Percentiles rank a stretch among this genome's conserved stretches.
Conservation (phyloP, 2,113 vertebrate genomes). For the Ornithorhynchus anatinus region DNA sequence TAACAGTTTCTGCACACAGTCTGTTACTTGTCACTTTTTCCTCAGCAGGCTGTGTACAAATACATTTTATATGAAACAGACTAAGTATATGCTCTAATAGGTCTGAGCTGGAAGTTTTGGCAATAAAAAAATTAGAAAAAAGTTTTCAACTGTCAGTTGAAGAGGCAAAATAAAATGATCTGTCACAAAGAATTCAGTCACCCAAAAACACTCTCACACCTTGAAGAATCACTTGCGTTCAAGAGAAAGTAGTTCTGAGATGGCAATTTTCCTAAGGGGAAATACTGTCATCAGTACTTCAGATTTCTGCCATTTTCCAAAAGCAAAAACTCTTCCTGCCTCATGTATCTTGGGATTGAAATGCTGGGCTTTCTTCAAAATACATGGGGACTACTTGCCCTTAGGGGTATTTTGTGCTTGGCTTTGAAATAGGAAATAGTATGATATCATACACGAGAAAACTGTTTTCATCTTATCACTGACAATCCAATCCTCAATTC, state of each 20-base stretch:
- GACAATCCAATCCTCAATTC: too few relatives aligned
- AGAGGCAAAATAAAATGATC: conserved; percentile 42
- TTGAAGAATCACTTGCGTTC: background rate
- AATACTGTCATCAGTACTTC: background rate
- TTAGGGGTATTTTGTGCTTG: background rate
- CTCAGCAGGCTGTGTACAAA: conserved; percentile 31
- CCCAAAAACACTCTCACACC: background rate
- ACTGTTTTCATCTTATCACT: too few relatives aligned
- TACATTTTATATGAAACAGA: conserved; percentile 41
- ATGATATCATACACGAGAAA: too few relatives aligned
- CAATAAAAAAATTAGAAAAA: conserved; percentile 59
- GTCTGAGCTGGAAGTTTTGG: conserved; percentile 23
- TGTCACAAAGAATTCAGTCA: conserved; percentile 41
- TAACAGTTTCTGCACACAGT: conserved; percentile 33
- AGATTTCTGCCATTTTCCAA: background rate
- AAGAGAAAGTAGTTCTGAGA: background rate
- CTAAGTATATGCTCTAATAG: conserved; percentile 14
- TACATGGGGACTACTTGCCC: too few relatives aligned
- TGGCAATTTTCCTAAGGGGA: conserved; percentile 18
- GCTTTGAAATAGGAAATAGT: too few relatives aligned
- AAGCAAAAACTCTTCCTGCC: background rate
- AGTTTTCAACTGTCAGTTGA: conserved; percentile 53
- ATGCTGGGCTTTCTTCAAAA: too few relatives aligned
- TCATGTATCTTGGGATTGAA: too few relatives aligned
- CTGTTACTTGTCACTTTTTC: conserved; percentile 32